Evolutionary conservation across 2,888 invertebrate species (phyloP).

Genomic region (Dicyrtoma fusca): DNA sequence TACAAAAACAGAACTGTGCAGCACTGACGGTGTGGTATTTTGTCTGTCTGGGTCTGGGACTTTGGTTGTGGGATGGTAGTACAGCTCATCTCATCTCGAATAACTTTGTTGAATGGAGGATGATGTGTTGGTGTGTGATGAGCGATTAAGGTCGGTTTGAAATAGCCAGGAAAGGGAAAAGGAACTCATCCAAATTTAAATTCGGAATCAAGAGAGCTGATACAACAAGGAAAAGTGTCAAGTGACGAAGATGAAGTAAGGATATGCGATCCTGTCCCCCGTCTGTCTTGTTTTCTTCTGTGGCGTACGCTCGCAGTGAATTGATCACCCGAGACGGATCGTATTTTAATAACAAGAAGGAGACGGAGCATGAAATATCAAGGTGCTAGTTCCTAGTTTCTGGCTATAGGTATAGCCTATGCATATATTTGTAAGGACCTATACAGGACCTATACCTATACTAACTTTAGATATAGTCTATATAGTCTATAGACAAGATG

Average conservation of each 20-base stretch:
- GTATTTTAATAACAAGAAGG: slow-evolving; percentile 3
- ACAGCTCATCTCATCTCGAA: slow-evolving; percentile 37
- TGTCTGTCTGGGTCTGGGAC: too few species aligned
- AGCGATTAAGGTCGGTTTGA: slow-evolving; percentile 30
- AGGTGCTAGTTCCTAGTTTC: too few species aligned
- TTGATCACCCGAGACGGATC: slow-evolving; percentile 40
- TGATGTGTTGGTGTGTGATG: slow-evolving; percentile 37
- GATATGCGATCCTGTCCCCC: slow-evolving; percentile 30
- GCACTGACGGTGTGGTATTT: too few species aligned
- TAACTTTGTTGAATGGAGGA: slow-evolving; percentile 21
- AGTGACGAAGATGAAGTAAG: slow-evolving; percentile 22
- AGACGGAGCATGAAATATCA: too few species aligned
- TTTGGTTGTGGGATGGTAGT: too few species aligned
- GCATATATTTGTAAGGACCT: too few species aligned
- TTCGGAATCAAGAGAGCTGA: slow-evolving; percentile 15
- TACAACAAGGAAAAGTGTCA: slow-evolving; percentile 21
- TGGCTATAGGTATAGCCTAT: too few species aligned
- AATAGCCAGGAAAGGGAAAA: slow-evolving; percentile 1
- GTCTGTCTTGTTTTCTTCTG: slow-evolving; percentile 7
- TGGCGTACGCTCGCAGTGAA: slow-evolving; percentile 19
- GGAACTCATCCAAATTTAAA: slow-evolving; percentile 26
- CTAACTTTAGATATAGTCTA: too few species aligned
- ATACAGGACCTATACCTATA: too few species aligned
- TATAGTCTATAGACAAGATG: too few species aligned
- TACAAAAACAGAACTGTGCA: too few species aligned